Evolutionary conservation across 2,113 vertebrate genomes (phyloP).

Genomic region (Bombycilla garrulus): DNA sequence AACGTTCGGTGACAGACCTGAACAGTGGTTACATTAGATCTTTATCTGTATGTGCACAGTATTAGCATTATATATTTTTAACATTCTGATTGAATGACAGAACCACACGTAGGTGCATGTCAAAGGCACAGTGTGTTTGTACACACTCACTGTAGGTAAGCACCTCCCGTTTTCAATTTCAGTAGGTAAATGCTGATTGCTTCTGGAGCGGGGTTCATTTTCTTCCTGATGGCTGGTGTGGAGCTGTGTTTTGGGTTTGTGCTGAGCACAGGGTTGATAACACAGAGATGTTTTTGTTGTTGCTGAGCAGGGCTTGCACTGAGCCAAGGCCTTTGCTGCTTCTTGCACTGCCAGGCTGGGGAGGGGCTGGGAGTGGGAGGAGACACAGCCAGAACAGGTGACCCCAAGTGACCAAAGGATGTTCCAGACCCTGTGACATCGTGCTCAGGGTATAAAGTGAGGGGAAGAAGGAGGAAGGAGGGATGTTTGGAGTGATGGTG

Average conservation of each 20-base stretch:
- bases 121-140: background rate
- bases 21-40: background rate
- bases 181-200: background rate
- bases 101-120: accelerated
- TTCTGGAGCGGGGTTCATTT: background rate
- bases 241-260: background rate
- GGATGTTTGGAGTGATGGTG: background rate
- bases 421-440: background rate
- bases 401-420: background rate
- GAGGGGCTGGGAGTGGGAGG: background rate
- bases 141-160: background rate
- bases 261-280: background rate
- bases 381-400: background rate
- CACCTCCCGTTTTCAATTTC: background rate
- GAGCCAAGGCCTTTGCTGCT: background rate
- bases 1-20: background rate
- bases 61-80: background rate
- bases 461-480: background rate
- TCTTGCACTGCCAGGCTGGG: background rate
- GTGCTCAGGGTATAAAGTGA: too few relatives aligned
- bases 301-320: background rate
- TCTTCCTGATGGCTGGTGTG: accelerated
- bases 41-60: background rate
- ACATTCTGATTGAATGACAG: background rate
- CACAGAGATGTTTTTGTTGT: background rate